A percentile compares a stretch with the other conserved stretches of the same genome.
These are phyloP conservation scores for Ammodytes dubius DNA, from an alignment of 2,113 vertebrate genomes.

Conservation along the genomic window DNA sequence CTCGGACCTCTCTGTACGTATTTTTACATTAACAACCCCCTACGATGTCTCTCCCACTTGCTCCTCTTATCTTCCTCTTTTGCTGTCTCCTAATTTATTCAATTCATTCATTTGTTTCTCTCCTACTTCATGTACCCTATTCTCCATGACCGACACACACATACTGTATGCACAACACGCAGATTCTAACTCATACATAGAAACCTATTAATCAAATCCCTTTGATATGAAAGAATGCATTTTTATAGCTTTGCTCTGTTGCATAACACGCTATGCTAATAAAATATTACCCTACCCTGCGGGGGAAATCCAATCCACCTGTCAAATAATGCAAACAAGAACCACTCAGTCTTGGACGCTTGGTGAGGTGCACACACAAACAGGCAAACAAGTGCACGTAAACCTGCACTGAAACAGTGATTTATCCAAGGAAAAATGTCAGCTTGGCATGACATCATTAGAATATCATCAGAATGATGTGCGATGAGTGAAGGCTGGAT, in stretches of 20 bases:
- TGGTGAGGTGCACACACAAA: neutral
- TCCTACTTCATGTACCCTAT: slow-evolving; percentile 8
- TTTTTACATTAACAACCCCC: slow-evolving; percentile 47
- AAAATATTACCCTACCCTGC: slow-evolving; percentile 12
- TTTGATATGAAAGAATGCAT: slow-evolving; percentile 28
- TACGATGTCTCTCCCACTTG: slow-evolving; percentile 7
- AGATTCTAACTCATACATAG: slow-evolving; percentile 34
- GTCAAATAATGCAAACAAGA: slow-evolving; percentile 38
- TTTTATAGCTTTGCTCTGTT: slow-evolving; percentile 14
- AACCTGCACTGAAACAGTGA: slow-evolving; percentile 23
- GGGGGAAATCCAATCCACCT: slow-evolving; percentile 34
- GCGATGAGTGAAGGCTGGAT: slow-evolving; percentile 26
- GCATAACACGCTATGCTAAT: slow-evolving; percentile 17
- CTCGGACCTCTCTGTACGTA: neutral
- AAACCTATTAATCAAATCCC: slow-evolving; percentile 22
- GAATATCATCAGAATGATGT: slow-evolving; percentile 45
- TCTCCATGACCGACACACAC: slow-evolving; percentile 18
- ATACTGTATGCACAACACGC: slow-evolving; percentile 8
- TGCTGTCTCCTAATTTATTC: neutral
- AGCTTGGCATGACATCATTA: slow-evolving; percentile 36
- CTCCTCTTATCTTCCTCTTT: slow-evolving; percentile 14
- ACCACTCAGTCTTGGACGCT: slow-evolving; percentile 9
- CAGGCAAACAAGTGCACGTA: neutral
- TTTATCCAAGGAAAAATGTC: slow-evolving; percentile 39
- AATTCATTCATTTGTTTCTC: slow-evolving; percentile 6